Evolutionary conservation across 2,888 invertebrate genomes (phyloP).

Genomic region (Ischnura elegans): DNA sequence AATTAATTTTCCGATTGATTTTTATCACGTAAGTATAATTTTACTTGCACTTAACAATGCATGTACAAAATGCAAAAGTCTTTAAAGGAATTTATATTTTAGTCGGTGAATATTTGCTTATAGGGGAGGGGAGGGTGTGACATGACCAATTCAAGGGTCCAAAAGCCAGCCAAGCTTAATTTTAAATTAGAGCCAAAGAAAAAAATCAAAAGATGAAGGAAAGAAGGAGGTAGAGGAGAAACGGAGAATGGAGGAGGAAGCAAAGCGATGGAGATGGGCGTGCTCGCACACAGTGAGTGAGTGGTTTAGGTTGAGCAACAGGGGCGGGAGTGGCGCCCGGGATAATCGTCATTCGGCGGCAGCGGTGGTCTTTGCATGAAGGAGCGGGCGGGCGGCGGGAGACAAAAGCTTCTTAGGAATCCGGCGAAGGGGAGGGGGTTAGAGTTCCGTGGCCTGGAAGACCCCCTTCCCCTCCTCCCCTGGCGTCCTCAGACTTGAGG

Average conservation of each 20-base stretch:
- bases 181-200: no score
- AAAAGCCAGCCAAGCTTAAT: no score
- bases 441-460: not conserved
- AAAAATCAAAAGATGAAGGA: no score
- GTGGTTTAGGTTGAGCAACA: not conserved
- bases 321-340: not conserved
- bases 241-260: not conserved
- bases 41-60: no score
- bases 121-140: no score
- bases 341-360: not conserved
- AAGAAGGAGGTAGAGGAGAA: not conserved
- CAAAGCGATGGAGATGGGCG: not conserved
- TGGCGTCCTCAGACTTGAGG: not conserved
- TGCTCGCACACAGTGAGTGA: not conserved
- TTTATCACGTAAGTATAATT: no score
- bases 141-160: no score
- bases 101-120: no score
- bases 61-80: no score
- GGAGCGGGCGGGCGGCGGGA: not conserved
- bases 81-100: no score
- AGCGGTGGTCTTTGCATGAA: no score
- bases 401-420: not conserved
- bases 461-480: not conserved
- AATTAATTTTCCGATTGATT: no score
- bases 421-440: not conserved